Conservation (phyloP, 2,797 vertebrate species). For the Heliangelus exortis region DNA sequence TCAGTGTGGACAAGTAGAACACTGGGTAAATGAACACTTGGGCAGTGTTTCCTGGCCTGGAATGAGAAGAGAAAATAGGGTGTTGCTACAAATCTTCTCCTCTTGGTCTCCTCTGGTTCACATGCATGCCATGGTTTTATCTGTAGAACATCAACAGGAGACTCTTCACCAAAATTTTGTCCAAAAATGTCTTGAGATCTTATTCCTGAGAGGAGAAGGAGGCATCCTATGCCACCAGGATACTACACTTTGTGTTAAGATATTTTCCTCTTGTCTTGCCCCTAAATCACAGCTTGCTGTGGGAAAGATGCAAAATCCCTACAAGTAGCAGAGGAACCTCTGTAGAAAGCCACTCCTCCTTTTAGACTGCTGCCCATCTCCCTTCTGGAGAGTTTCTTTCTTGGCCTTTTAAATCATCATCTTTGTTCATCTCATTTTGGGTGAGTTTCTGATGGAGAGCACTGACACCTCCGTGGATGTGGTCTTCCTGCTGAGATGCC, state of each 20-base stretch:
- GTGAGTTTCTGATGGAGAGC: not conserved
- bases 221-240: not conserved
- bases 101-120: not conserved
- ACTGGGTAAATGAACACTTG: not conserved
- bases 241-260: not conserved
- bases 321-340: not conserved
- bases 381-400: not conserved
- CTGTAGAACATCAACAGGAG: not conserved
- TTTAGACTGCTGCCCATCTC: not conserved
- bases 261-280: not conserved
- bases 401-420: not conserved
- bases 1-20: not conserved
- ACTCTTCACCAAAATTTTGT: not conserved
- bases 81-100: not conserved
- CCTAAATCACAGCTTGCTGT: not conserved
- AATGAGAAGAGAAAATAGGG: not conserved
- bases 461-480: accelerated
- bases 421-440: not conserved
- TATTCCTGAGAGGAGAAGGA: not conserved
- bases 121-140: not conserved
- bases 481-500: not conserved
- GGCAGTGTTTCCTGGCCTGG: not conserved
- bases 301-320: not conserved
- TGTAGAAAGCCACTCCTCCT: not conserved
- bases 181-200: not conserved